Base-by-base conservation (phyloP, 2,113 vertebrate genomes). In the Chionodraco myersi region DNA sequence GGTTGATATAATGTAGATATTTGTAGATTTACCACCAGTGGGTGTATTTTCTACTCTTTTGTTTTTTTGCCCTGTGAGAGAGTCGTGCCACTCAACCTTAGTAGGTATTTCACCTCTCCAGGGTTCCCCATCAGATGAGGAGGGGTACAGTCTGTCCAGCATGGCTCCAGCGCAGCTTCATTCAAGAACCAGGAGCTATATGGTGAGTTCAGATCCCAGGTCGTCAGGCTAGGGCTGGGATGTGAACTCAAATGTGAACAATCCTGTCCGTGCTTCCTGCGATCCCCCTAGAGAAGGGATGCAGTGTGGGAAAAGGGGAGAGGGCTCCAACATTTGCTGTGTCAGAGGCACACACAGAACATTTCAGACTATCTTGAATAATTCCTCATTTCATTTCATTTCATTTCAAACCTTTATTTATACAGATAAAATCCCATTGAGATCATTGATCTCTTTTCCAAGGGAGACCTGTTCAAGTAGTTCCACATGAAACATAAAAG, bases 131-230 rank as follows among this genome's bases (percentile, higher is more conserved):
- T 82, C 82, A 83, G 84, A 90, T 77, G 86, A 91, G 82, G 90
- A 89, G 82, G 87, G 79, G 81, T 91, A 77, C 79, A 82, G 73
- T 77, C 72, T 36, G 15, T 85, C 84, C 83, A 82, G 59, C 79
- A 73, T 54, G 77, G 82, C 85, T 82, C 74, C 87, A 79, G 71
- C 72, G 14, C 84, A 88, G 84, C 93, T 92, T 70, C 89, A 89
- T 84, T 89, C 90, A 93, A 88, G 86, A 85, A 85, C 64, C 86
- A 73, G 82, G 83, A 88, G 80, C 61, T 82, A 80, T 79, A 86
- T 88, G 86, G 83, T 91, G 89, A 92, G 89, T 93, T 91, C 92
- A 93, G 91, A 91, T 93, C 88, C 87, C 89, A 91, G 89, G 88
- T 86, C 74, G 52, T 75, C 81, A 84, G 84, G 64, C 81, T 77